phyloP scores from a whole-genome alignment of 2,113 vertebrate species.

The Reinhardtius hippoglossoides region DNA sequence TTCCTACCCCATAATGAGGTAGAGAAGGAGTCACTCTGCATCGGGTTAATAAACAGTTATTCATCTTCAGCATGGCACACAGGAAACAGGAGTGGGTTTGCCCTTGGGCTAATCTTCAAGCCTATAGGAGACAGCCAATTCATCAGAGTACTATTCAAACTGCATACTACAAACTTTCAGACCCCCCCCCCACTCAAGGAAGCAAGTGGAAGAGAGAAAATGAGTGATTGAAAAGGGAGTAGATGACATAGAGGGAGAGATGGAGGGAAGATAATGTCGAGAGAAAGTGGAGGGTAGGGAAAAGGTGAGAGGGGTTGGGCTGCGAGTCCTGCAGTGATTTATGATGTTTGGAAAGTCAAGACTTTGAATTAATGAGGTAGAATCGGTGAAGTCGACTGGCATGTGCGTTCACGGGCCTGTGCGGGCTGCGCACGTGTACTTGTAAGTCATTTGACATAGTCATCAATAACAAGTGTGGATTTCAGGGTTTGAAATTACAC shows the following conservation, averaged over 20 bases:
- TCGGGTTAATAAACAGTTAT: slow-evolving; percentile 80
- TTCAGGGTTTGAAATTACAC: slow-evolving; percentile 56
- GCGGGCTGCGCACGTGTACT: slow-evolving; percentile 1
- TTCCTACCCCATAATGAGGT: slow-evolving; percentile 63
- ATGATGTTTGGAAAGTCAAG: slow-evolving; percentile 74
- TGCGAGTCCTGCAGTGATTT: slow-evolving; percentile 69
- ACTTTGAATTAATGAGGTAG: slow-evolving; percentile 73
- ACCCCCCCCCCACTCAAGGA: slow-evolving; percentile 68
- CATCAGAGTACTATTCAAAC: slow-evolving; percentile 75
- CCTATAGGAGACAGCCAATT: slow-evolving; percentile 71
- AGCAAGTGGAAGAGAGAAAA: slow-evolving; percentile 37
- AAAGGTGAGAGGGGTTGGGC: slow-evolving; percentile 63
- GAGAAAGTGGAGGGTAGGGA: slow-evolving; percentile 40
- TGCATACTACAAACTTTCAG: slow-evolving; percentile 60
- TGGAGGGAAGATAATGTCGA: slow-evolving; percentile 57
- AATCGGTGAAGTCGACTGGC: slow-evolving; percentile 66
- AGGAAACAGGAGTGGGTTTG: slow-evolving; percentile 72
- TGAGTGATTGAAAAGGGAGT: slow-evolving; percentile 60
- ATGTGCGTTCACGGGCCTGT: not conserved
- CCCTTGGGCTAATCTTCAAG: slow-evolving; percentile 81
- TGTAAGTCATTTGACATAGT: slow-evolving; percentile 58
- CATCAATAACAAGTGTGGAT: slow-evolving; percentile 62
- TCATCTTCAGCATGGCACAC: slow-evolving; percentile 75
- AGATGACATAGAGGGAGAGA: slow-evolving; percentile 61
- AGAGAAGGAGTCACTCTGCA: slow-evolving; percentile 68